Percentiles rank a stretch among this genome's conserved stretches.
Conservation (phyloP, 92 coral and sea anemone species). For the Porites lobata region DNA sequence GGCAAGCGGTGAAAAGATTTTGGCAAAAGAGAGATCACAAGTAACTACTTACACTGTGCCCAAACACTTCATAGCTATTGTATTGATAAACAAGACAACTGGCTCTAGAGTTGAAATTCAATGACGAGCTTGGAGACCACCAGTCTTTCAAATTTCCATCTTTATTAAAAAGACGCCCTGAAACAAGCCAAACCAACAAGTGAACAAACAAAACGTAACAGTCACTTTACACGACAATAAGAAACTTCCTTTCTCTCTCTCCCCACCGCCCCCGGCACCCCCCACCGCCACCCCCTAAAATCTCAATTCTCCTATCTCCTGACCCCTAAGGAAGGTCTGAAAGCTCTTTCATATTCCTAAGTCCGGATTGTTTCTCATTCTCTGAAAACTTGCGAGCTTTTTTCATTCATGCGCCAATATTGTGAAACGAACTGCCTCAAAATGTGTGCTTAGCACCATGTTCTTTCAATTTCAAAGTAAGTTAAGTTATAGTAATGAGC, state of each 20-base stretch:
- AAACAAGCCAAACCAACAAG: too few relatives aligned
- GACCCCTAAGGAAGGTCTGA: background rate
- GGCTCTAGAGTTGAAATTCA: constrained; percentile 39
- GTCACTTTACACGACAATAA: background rate
- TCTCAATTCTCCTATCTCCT: background rate
- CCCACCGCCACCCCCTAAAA: background rate
- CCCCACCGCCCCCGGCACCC: background rate
- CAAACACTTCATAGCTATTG: constrained; percentile 69
- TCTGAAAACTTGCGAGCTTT: too few relatives aligned
- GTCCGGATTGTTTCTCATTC: too few relatives aligned
- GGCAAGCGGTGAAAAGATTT: background rate
- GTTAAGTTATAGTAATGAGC: too few relatives aligned
- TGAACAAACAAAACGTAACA: too few relatives aligned
- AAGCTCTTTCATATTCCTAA: too few relatives aligned
- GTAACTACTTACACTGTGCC: constrained; percentile 57
- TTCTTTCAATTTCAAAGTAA: too few relatives aligned
- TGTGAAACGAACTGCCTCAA: too few relatives aligned
- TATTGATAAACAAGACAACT: constrained; percentile 80
- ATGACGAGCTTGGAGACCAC: constrained; percentile 72
- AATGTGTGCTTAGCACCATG: too few relatives aligned
- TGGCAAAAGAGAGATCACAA: background rate
- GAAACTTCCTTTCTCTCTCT: background rate
- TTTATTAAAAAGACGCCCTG: constrained; percentile 51
- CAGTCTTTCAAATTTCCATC: constrained; percentile 79
- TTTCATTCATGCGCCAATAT: too few relatives aligned